Percentiles rank a stretch among this genome's conserved stretches.
Evolutionary conservation across 2,888 invertebrate species (phyloP).

Genomic region (Eupithecia subfuscata): DNA sequence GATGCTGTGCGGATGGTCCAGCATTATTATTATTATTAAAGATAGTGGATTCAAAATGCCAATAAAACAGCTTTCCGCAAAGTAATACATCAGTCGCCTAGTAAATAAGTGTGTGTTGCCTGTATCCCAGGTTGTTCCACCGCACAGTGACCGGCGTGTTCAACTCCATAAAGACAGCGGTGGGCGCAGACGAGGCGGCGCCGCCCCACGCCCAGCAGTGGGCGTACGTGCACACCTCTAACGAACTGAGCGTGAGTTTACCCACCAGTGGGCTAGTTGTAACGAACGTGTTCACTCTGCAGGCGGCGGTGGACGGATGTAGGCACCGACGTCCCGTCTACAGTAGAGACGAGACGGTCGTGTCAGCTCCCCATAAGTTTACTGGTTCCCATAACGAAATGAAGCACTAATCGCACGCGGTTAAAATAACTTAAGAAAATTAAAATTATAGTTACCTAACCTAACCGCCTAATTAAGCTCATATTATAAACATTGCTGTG

Average conservation of each 20-base stretch:
- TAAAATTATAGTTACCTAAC: too few species aligned
- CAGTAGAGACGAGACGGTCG: too few species aligned
- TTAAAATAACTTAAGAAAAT: too few species aligned
- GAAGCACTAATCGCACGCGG: too few species aligned
- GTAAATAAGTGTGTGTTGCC: background rate
- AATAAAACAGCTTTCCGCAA: background rate
- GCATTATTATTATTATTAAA: too few species aligned
- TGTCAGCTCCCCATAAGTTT: too few species aligned
- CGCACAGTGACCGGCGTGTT: conserved; percentile 92
- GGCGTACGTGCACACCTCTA: conserved; percentile 67
- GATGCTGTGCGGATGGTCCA: too few species aligned
- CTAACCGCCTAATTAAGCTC: too few species aligned
- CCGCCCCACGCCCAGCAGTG: conserved; percentile 60
- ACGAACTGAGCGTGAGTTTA: conserved; percentile 66
- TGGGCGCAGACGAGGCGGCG: conserved; percentile 72
- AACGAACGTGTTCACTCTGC: background rate
- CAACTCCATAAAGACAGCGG: conserved; percentile 89
- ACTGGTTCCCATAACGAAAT: too few species aligned
- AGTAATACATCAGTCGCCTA: background rate
- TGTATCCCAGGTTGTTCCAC: conserved; percentile 85
- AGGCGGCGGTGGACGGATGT: too few species aligned
- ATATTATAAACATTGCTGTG: too few species aligned
- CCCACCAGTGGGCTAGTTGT: background rate
- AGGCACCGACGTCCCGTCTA: too few species aligned
- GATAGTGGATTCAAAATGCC: background rate